Evolutionary conservation across 2,113 vertebrate species (phyloP).

Genomic region (Zosterops pallidus): DNA sequence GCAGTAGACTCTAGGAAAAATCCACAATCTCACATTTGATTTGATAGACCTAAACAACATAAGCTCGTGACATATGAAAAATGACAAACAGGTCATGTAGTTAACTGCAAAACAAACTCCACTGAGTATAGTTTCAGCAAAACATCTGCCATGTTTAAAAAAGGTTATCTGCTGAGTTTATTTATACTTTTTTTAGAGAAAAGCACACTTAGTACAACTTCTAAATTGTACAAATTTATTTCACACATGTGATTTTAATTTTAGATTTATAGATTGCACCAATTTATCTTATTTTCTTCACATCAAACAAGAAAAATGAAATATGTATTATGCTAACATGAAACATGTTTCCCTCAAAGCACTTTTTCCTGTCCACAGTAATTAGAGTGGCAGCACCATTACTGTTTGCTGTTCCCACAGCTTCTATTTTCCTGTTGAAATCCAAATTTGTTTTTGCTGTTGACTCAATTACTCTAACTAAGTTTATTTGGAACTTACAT

Average conservation of each 20-base stretch:
- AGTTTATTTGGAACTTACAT: not conserved
- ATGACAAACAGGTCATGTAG: conserved; percentile 27
- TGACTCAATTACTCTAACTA: conserved; percentile 15
- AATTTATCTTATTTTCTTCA: not conserved
- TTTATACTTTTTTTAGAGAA: not conserved
- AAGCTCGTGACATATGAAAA: not conserved
- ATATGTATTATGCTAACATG: not conserved
- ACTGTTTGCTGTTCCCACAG: not conserved
- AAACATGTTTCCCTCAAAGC: not conserved
- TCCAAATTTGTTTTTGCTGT: conserved; percentile 11
- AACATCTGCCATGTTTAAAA: not conserved
- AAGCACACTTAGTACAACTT: not conserved
- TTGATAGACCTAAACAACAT: not conserved
- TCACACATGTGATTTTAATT: not conserved
- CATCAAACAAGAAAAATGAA: not conserved
- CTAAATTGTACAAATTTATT: not conserved
- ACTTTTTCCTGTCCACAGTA: not conserved
- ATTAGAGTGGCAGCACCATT: not conserved
- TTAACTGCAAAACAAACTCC: conserved; percentile 1
- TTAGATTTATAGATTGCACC: not conserved
- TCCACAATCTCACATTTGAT: not conserved
- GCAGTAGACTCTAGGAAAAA: not conserved
- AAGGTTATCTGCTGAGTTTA: not conserved
- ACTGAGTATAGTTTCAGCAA: not conserved
- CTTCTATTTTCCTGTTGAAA: conserved; percentile 7